Percentiles rank a stretch among this genome's conserved stretches.
These are phyloP conservation scores for Catagonus wagneri DNA, from an alignment of 2,113 vertebrate genomes.

Conservation along the genomic window DNA sequence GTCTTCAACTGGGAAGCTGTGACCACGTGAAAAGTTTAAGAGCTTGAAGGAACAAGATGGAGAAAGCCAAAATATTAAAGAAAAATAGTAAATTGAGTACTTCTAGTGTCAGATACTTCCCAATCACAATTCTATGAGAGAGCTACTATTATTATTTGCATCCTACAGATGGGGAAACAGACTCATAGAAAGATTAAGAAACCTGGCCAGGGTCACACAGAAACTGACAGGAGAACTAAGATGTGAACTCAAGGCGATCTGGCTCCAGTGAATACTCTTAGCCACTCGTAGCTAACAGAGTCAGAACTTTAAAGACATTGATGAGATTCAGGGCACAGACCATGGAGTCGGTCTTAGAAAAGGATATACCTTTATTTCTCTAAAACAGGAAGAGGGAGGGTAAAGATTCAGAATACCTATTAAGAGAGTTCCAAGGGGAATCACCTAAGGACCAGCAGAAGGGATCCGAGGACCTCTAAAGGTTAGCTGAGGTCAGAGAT, in stretches of 20 bases:
- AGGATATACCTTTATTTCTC: background rate
- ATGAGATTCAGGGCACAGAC: background rate
- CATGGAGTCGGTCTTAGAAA: background rate
- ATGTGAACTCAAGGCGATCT: background rate
- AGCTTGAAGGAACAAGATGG: background rate
- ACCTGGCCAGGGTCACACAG: background rate
- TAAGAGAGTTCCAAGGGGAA: background rate
- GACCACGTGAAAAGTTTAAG: background rate
- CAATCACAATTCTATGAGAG: slow-evolving; percentile 15
- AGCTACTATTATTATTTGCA: background rate
- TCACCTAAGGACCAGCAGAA: background rate
- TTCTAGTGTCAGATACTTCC: background rate
- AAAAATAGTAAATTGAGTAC: background rate
- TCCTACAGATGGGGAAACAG: background rate
- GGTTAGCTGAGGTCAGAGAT: background rate
- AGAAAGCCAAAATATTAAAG: background rate
- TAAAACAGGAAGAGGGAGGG: background rate
- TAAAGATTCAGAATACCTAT: background rate
- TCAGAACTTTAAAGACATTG: background rate
- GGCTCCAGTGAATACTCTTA: background rate
- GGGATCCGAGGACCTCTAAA: background rate
- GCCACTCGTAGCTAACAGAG: background rate
- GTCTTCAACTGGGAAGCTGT: background rate
- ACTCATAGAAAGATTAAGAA: background rate
- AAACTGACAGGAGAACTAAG: background rate